Evolutionary conservation across 37 sponge, comb jelly and placozoan genomes (phyloP).

Genomic region (Beroe forskalii): DNA sequence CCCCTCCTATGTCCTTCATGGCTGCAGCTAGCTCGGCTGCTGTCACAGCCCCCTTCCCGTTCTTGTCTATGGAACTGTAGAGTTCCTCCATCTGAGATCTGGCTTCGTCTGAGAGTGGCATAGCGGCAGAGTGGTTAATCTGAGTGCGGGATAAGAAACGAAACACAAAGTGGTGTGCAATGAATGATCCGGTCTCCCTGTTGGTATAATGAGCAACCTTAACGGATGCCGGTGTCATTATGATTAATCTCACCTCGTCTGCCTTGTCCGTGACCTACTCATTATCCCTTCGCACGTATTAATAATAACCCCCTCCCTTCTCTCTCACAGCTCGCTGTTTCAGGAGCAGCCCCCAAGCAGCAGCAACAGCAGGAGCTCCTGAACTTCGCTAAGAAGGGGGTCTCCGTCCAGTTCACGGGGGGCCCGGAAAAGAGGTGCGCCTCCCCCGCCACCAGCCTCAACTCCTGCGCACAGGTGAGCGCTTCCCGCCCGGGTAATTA

Average conservation of each 20-base stretch:
- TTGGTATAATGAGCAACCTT: not conserved
- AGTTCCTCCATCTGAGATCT: not conserved
- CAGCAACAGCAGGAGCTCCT: constrained; percentile 15
- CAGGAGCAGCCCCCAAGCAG: not conserved
- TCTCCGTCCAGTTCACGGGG: not conserved
- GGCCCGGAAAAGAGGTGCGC: not conserved
- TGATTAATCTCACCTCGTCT: not conserved
- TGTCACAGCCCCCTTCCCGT: not conserved
- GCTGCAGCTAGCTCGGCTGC: constrained; percentile 4
- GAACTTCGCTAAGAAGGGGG: constrained; percentile 16
- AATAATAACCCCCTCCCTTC: no score
- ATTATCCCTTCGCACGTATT: no score
- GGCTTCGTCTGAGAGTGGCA: constrained; percentile 2
- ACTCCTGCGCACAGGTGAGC: constrained; percentile 19
- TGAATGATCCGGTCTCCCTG: no score
- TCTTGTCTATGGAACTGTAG: constrained; percentile 10
- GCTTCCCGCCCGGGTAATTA: no score
- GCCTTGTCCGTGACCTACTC: no score
- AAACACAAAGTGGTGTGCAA: not conserved
- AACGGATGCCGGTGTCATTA: not conserved
- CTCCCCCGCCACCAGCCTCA: not conserved
- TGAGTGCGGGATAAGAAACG: not conserved
- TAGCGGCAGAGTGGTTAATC: not conserved
- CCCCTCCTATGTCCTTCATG: not conserved
- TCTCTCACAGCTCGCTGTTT: not conserved